A percentile compares a stretch with the other conserved stretches of the same genome.
phyloP scores from a whole-genome alignment of 2,113 vertebrate species.

The Grus americana region DNA sequence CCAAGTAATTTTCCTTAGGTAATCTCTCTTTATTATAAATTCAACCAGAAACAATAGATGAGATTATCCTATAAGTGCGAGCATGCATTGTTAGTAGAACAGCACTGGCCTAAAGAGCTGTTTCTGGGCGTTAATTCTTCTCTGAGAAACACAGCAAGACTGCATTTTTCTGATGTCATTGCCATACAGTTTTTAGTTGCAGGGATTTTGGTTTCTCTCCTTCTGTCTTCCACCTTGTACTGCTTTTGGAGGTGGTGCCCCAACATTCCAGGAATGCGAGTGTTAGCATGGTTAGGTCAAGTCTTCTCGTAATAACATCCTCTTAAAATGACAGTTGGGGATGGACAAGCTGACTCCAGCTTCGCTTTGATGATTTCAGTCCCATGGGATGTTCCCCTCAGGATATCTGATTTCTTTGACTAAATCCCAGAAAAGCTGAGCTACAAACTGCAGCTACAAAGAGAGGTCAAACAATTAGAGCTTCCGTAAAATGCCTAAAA shows the following conservation, averaged over 20 bases:
- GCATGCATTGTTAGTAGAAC: not conserved
- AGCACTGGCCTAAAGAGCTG: not conserved
- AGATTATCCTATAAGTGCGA: not conserved
- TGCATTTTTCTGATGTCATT: not conserved
- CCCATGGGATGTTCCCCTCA: not conserved
- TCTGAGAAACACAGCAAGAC: not conserved
- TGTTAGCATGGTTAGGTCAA: not conserved
- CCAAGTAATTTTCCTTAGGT: conserved; percentile 30
- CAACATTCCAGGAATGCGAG: not conserved
- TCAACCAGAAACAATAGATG: conserved; percentile 36
- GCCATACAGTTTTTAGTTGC: not conserved
- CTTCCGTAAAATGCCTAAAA: not conserved
- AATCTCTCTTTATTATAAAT: conserved; percentile 25
- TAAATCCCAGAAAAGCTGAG: not conserved
- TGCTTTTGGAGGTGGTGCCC: not conserved
- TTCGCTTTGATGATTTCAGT: conserved; percentile 19
- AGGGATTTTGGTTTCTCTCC: not conserved
- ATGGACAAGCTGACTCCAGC: not conserved
- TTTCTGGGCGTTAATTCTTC: not conserved
- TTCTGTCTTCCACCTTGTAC: not conserved
- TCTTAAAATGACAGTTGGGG: not conserved
- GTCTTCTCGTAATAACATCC: not conserved
- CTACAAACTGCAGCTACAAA: not conserved
- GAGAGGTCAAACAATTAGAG: not conserved
- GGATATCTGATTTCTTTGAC: not conserved